These are phyloP conservation scores for Pyrgus malvae DNA, from an alignment of 2,888 invertebrate genomes.

Conservation along the genomic window DNA sequence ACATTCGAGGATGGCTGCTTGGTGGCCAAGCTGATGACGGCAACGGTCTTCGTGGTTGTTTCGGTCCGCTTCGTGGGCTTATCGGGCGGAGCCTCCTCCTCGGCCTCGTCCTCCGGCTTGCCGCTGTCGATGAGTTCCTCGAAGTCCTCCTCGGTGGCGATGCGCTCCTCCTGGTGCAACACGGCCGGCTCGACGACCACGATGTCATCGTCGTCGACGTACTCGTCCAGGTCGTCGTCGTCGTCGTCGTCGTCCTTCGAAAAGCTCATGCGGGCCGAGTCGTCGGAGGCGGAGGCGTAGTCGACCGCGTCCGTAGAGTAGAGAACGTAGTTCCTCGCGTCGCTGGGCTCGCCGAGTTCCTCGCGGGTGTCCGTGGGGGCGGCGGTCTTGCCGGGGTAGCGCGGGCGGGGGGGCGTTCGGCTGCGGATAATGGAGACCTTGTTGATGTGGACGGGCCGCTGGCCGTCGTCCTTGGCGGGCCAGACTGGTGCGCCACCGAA, in stretches of 20 bases:
- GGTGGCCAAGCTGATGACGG: constrained; percentile 73
- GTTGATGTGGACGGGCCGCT: constrained; percentile 61
- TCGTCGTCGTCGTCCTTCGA: constrained; percentile 62
- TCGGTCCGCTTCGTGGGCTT: constrained; percentile 75
- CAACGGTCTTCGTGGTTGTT: constrained; percentile 78
- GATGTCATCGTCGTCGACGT: constrained; percentile 82
- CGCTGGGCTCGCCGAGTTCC: constrained; percentile 62
- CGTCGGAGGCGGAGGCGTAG: constrained; percentile 79
- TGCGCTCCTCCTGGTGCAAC: constrained; percentile 84
- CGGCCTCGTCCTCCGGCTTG: constrained; percentile 76
- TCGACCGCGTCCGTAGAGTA: constrained; percentile 84
- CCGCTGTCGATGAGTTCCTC: constrained; percentile 85
- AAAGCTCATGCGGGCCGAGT: constrained; percentile 64
- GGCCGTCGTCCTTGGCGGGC: constrained; percentile 71
- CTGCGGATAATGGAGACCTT: constrained; percentile 83
- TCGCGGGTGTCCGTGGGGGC: constrained; percentile 42
- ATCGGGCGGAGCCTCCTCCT: constrained; percentile 53
- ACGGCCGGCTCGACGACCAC: constrained; percentile 83
- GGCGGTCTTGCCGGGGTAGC: constrained; percentile 58
- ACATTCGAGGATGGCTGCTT: constrained; percentile 63
- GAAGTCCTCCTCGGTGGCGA: constrained; percentile 85
- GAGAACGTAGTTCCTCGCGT: constrained; percentile 83
- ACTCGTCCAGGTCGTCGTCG: constrained; percentile 59
- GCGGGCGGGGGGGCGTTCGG: constrained; percentile 82
- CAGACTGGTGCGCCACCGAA: constrained; percentile 86